A percentile compares a stretch with the other conserved stretches of the same genome.
Evolutionary conservation across 2,797 vertebrate species (phyloP).

Genomic region (Myiotriccus ornatus): DNA sequence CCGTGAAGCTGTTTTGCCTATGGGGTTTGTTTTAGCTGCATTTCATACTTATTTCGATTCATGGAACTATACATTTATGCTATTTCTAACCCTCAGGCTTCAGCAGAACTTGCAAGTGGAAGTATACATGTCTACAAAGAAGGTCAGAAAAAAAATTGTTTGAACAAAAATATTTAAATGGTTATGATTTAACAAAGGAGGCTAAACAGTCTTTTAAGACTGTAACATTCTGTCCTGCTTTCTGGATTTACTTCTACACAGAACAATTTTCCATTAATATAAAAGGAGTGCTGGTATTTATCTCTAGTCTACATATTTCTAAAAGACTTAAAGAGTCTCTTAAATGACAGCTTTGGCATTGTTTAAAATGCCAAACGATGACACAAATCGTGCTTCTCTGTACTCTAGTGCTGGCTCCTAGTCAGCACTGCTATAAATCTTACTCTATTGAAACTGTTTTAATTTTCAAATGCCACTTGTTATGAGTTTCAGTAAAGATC

Average conservation of each 20-base stretch:
- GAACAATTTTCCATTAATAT: neutral
- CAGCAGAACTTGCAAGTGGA: neutral
- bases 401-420: neutral
- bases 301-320: neutral
- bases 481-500: neutral
- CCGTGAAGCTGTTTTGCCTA: neutral
- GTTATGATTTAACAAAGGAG: neutral
- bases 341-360: neutral
- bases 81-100: neutral
- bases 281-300: neutral
- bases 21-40: neutral
- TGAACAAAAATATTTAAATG: neutral
- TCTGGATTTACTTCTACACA: neutral
- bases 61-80: neutral
- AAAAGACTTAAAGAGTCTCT: neutral
- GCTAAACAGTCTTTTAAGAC: neutral
- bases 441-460: neutral
- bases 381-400: neutral
- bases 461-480: neutral
- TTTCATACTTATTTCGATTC: neutral
- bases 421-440: neutral
- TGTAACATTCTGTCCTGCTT: neutral
- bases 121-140: fast-evolving
- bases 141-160: neutral
- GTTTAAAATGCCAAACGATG: neutral